Evolutionary conservation across 2,113 vertebrate genomes (phyloP).

Genomic region (Apaloderma vittatum): DNA sequence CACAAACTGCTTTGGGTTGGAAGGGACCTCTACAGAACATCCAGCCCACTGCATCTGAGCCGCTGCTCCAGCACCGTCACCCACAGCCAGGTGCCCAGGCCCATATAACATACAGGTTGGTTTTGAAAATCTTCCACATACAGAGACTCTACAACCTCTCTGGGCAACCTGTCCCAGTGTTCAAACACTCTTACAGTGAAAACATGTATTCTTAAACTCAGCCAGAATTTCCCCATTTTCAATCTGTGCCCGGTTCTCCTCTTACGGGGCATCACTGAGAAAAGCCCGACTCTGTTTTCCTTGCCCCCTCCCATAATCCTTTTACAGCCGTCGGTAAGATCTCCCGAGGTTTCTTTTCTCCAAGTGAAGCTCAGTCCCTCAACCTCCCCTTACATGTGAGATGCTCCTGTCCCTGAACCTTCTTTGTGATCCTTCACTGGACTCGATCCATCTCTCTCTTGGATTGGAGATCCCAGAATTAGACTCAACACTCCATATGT

Average conservation of each 20-base stretch:
- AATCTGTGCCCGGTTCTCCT: neutral
- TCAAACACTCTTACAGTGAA: neutral
- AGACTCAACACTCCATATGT: neutral
- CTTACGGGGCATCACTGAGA: too few species aligned
- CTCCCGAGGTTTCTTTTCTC: neutral
- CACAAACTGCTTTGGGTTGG: neutral
- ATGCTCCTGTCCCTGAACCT: neutral
- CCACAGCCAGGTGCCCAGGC: neutral
- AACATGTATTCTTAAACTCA: fast-evolving
- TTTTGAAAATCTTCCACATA: neutral
- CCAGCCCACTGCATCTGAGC: neutral
- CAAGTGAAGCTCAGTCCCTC: neutral
- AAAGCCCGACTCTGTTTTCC: neutral
- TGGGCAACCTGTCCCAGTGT: neutral
- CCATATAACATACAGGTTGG: neutral
- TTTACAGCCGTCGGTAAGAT: neutral
- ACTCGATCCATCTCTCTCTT: neutral
- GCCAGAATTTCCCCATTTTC: neutral
- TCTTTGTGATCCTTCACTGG: neutral
- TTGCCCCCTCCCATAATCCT: neutral
- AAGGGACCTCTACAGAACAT: neutral
- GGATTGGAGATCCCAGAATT: neutral
- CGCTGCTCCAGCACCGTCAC: neutral
- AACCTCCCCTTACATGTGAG: fast-evolving
- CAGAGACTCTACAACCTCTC: neutral